Evolutionary conservation across 1,140 invertebrate species (phyloP), one percentile per base, ranked within the genome.

Genomic region (Chlorops oryzae): DNA sequence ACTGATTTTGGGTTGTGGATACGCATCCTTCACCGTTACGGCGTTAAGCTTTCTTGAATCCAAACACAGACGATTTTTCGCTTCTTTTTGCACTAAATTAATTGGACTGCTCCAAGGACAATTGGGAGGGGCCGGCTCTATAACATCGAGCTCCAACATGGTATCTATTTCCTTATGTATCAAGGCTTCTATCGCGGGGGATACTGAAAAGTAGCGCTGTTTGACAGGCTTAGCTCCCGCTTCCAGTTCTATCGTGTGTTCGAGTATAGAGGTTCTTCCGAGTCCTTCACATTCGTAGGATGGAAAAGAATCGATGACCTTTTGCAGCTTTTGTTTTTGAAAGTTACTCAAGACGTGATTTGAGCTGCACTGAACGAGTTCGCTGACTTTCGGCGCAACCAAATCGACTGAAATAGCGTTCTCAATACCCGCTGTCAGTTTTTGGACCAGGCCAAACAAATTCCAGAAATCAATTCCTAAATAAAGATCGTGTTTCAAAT

Each of bases 401-500:
- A 7, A 21, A 13, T 4, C 17, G 38, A n/a, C 7, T 3, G 21
- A n/a, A 10, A 7, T 44, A 10, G 6, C 15, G 4, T 23, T 41
- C n/a, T n/a, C n/a, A 15, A n/a, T n/a, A n/a, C 5, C 15, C 21
- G 2, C 25, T 15, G 27, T n/a, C 5, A 13, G 21, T 6, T 2
- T 20, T 10, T 44, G 43, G 5, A 21, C 34, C 21, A 54, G 18
- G 2, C 41, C 37, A 46, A 50, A 54, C 10, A 12, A 15, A 21
- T 54, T 18, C 49, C 44, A 52, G 40, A 55, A 51, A 37, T 55
- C 46, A 24, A 55, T 49, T 1, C 54, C 54, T 17, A 46, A 52
- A 22, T 43, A 47, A 10, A 55, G 9, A 13, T 52, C 5, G 17
- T 49, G 35, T 18, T 28, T 32, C 13, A 52, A 41, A 13, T 34